A percentile compares a stretch with the other conserved stretches of the same genome.
These are phyloP conservation scores for Cervus canadensis DNA, from an alignment of 2,113 vertebrate species.

Conservation along the genomic window DNA sequence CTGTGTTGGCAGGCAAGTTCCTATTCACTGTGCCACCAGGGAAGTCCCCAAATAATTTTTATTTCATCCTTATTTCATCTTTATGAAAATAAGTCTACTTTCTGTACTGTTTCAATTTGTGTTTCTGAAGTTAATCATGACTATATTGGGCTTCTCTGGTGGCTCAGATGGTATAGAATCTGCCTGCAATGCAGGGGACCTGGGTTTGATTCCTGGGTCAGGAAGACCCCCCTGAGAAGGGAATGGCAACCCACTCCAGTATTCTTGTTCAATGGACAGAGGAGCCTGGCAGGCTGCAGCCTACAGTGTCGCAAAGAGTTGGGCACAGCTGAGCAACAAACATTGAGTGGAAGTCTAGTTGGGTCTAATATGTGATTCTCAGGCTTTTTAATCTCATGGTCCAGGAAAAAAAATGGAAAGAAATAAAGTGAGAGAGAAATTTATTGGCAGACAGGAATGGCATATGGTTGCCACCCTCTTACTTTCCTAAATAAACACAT, in stretches of 20 bases:
- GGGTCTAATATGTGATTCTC: background rate
- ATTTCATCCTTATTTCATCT: background rate
- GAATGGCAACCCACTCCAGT: background rate
- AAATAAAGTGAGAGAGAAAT: background rate
- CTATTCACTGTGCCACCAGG: background rate
- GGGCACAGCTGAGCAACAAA: background rate
- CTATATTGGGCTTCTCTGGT: background rate
- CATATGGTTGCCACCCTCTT: background rate
- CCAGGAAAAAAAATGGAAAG: background rate
- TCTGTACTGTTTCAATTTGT: background rate
- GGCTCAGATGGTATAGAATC: background rate
- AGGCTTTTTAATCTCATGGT: background rate
- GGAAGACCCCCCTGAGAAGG: background rate
- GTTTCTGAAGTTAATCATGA: background rate
- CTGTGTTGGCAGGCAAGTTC: background rate
- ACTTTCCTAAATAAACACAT: slow-evolving; percentile 14
- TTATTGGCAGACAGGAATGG: background rate
- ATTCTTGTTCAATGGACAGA: background rate
- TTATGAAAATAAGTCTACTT: background rate
- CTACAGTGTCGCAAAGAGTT: background rate
- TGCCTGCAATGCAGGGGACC: background rate
- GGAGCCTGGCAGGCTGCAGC: background rate
- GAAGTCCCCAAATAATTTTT: background rate
- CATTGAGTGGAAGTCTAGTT: background rate
- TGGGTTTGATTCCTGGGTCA: background rate